A percentile compares a stretch with the other conserved stretches of the same genome.
phyloP scores from a whole-genome alignment of 1,140 invertebrate species.

The Plutomurus gul region DNA sequence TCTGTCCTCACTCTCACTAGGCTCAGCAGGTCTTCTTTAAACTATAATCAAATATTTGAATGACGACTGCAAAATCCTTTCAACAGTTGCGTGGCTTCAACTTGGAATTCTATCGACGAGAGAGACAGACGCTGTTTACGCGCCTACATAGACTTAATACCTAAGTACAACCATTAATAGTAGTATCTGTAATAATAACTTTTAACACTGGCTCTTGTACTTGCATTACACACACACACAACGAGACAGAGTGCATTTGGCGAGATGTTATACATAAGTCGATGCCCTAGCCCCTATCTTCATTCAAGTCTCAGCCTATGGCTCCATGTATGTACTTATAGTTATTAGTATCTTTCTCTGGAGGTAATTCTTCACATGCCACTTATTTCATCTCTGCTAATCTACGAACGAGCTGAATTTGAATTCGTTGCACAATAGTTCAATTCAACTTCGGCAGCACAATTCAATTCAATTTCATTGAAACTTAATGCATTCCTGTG shows the following conservation, averaged over 20 bases:
- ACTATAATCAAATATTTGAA: slow-evolving; percentile 25
- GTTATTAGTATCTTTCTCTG: slow-evolving; percentile 1
- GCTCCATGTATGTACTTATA: slow-evolving; percentile 10
- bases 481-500: too few species aligned
- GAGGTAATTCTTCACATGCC: slow-evolving; percentile 8
- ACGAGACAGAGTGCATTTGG: too few species aligned
- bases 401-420: background rate
- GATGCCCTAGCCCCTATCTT: background rate
- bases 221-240: too few species aligned
- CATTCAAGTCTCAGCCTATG: background rate
- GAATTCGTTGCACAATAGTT: background rate
- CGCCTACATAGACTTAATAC: too few species aligned
- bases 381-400: background rate
- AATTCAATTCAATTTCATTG: background rate
- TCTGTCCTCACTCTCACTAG: slow-evolving; percentile 3
- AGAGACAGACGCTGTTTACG: too few species aligned
- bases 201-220: background rate
- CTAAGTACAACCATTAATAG: too few species aligned
- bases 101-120: too few species aligned
- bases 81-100: background rate
- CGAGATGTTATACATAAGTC: too few species aligned
- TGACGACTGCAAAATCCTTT: slow-evolving; percentile 20
- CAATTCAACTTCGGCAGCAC: background rate
- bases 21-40: slow-evolving; percentile 15
- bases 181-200: too few species aligned